Percentiles rank a stretch among this genome's conserved stretches.
Conservation (phyloP, 2,888 invertebrate genomes). For the Penaeus monodon region DNA sequence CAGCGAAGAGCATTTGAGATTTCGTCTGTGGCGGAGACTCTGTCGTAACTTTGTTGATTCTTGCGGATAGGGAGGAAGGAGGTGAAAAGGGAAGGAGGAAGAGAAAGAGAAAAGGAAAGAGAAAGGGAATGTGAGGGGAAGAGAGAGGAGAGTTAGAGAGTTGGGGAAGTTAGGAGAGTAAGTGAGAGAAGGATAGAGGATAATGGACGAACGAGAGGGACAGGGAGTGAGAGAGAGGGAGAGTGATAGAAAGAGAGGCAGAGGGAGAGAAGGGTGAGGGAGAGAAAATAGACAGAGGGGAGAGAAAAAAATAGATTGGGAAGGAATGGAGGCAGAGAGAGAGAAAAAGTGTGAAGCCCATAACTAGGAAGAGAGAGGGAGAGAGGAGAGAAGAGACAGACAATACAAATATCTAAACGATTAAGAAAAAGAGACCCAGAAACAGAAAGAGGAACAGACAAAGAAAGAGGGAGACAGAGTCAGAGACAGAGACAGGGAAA, state of each 20-base stretch:
- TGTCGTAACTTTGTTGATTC: too few species aligned
- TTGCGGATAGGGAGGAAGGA: not conserved
- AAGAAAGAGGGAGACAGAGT: not conserved
- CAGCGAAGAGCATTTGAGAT: too few species aligned
- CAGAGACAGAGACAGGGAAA: not conserved
- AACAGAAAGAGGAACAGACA: not conserved
- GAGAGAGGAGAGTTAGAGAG: not conserved
- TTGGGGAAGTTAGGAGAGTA: not conserved
- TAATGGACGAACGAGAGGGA: constrained; percentile 6
- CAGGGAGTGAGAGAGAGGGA: not conserved
- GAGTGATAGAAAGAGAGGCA: not conserved
- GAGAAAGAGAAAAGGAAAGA: not conserved
- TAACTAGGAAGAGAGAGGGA: not conserved
- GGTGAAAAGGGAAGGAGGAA: not conserved
- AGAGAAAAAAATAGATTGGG: not conserved
- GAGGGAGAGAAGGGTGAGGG: not conserved
- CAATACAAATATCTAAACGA: not conserved
- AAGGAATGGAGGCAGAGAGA: not conserved
- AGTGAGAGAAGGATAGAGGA: constrained; percentile 4
- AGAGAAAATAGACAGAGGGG: not conserved
- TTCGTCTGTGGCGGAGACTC: too few species aligned
- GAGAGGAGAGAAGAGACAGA: not conserved
- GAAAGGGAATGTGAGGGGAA: not conserved
- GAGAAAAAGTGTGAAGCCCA: not conserved
- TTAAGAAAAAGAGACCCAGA: not conserved